Conservation (phyloP, 1,140 invertebrate genomes). For the Portunus trituberculatus region DNA sequence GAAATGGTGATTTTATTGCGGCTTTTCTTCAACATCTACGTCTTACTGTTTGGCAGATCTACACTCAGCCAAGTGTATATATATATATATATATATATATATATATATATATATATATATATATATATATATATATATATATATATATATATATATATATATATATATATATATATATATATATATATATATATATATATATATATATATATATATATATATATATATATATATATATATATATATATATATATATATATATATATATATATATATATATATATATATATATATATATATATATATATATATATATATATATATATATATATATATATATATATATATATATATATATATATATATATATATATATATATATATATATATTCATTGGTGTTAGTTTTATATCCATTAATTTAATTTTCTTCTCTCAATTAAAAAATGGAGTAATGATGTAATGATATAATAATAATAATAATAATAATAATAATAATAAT, state of each 20-base stretch:
- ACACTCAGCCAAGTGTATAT: too few species aligned
- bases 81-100: conserved; percentile 53
- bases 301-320: too few species aligned
- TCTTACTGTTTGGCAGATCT: too few species aligned
- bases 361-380: conserved; percentile 44
- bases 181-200: conserved; percentile 54
- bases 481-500: too few species aligned
- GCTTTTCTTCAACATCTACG: too few species aligned
- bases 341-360: conserved; percentile 40
- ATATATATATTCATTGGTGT: background rate
- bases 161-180: conserved; percentile 28
- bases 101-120: conserved; percentile 36
- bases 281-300: background rate
- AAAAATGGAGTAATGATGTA: too few species aligned
- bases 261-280: background rate
- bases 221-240: conserved; percentile 42
- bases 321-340: conserved; percentile 53
- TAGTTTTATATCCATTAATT: too few species aligned
- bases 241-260: background rate
- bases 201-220: conserved; percentile 10
- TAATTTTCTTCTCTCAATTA: too few species aligned
- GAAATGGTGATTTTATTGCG: too few species aligned
- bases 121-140: conserved; percentile 46
- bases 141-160: conserved; percentile 33
- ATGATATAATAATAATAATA: too few species aligned